Percentiles rank a stretch among this genome's conserved stretches.
Evolutionary conservation across 2,888 invertebrate genomes (phyloP).

Genomic region (Urechis unicinctus): DNA sequence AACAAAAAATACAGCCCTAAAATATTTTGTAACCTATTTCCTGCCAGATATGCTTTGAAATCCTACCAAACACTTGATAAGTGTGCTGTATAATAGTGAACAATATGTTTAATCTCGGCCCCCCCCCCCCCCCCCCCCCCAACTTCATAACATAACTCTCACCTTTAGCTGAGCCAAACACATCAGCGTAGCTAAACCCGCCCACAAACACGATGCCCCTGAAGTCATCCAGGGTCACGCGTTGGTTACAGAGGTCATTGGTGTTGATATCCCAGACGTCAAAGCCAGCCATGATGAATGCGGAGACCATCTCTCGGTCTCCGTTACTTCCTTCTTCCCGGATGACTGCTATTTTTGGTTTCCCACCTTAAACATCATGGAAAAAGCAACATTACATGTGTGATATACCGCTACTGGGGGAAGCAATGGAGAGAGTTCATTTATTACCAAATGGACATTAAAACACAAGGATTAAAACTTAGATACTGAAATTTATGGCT

Average conservation of each 20-base stretch:
- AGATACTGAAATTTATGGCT: no score
- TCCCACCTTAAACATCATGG: not conserved
- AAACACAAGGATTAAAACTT: no score
- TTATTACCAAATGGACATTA: no score
- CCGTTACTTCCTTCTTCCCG: constrained; percentile 97
- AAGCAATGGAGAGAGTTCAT: no score
- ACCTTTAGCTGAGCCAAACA: constrained; percentile 86
- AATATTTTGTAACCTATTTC: not conserved
- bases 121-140: no score
- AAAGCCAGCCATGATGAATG: constrained; percentile 75
- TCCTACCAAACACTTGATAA: not conserved
- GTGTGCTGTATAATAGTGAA: no score
- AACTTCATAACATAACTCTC: not conserved
- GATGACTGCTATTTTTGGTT: constrained; percentile 76
- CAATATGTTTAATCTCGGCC: no score
- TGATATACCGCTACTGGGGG: no score
- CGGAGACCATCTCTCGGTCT: constrained; percentile 91
- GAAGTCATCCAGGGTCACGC: constrained; percentile 70
- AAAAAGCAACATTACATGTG: no score
- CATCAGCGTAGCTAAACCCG: constrained; percentile 99
- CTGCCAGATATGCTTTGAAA: not conserved
- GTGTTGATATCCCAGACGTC: constrained; percentile 91
- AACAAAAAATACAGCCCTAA: not conserved
- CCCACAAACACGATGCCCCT: constrained; percentile 90
- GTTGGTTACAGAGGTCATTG: constrained; percentile 74